Evolutionary conservation across 2,113 vertebrate genomes (phyloP).

Genomic region (Connochaetes taurinus): DNA sequence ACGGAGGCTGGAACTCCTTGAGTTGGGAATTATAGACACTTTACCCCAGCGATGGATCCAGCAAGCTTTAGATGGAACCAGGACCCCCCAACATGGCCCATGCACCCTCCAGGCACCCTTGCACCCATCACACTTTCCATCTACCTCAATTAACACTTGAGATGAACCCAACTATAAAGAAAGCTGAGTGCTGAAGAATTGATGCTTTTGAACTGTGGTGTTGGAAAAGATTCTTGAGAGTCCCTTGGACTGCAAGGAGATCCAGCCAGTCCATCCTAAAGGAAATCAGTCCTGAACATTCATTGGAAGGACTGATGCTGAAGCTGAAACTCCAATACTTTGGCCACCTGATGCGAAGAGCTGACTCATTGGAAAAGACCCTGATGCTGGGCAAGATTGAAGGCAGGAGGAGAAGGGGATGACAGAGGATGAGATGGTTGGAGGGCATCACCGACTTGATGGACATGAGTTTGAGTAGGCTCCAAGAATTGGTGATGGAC

Average conservation of each 20-base stretch:
- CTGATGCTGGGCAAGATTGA: background rate
- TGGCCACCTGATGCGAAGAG: background rate
- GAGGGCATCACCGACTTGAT: background rate
- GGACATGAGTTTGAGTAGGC: background rate
- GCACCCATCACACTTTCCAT: rapidly evolving
- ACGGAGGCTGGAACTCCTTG: background rate
- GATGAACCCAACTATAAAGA: background rate
- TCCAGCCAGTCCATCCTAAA: background rate
- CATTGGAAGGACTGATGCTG: background rate
- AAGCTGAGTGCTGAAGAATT: background rate
- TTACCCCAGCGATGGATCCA: rapidly evolving
- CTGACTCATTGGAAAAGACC: background rate
- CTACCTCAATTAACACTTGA: rapidly evolving
- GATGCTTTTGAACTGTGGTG: background rate
- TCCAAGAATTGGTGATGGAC: background rate
- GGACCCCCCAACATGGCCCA: background rate
- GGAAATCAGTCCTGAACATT: background rate
- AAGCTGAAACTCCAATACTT: background rate
- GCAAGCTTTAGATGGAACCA: background rate
- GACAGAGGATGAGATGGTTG: background rate
- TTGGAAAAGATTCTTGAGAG: background rate
- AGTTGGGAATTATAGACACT: rapidly evolving
- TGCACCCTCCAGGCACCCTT: rapidly evolving
- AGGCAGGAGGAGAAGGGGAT: background rate
- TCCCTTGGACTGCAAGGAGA: background rate